phyloP scores from a whole-genome alignment of 1,140 invertebrate genomes.

The Drosophila asahinai region DNA sequence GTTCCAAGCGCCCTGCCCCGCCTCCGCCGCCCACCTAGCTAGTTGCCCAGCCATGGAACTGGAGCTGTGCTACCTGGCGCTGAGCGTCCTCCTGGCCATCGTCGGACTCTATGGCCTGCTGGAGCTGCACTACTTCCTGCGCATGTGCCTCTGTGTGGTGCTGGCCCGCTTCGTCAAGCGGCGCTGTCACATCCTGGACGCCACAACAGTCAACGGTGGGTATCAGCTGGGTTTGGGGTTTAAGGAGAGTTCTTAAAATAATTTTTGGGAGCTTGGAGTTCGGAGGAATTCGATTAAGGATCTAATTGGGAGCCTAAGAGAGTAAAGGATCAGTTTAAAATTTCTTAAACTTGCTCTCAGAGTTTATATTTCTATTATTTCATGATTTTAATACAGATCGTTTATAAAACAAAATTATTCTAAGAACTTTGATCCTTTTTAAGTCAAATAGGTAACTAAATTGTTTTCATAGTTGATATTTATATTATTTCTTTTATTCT shows the following conservation, averaged over 20 bases:
- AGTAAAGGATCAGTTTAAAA: too few relatives aligned
- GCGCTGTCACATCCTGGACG: slow-evolving; percentile 88
- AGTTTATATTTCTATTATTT: too few relatives aligned
- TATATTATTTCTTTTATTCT: too few relatives aligned
- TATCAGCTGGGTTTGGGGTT: background rate
- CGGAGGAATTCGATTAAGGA: background rate
- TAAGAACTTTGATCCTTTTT: too few relatives aligned
- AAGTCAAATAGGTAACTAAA: too few relatives aligned
- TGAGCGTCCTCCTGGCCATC: slow-evolving; percentile 65
- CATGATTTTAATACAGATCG: too few relatives aligned
- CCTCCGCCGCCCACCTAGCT: slow-evolving; percentile 1
- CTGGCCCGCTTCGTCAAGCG: slow-evolving; percentile 88
- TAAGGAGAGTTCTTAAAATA: background rate
- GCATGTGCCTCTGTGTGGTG: slow-evolving; percentile 88
- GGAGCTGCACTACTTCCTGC: slow-evolving; percentile 90
- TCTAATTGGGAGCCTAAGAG: background rate
- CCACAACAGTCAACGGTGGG: slow-evolving; percentile 88
- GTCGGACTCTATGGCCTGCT: slow-evolving; percentile 87
- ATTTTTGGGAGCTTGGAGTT: background rate
- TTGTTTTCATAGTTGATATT: too few relatives aligned
- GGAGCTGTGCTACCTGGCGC: slow-evolving; percentile 63
- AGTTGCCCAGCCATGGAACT: slow-evolving; percentile 50
- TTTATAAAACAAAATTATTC: too few relatives aligned
- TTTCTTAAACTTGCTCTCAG: too few relatives aligned
- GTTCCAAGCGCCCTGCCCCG: background rate